Conservation (phyloP, 1,140 invertebrate genomes). For the Maconellicoccus hirsutus region DNA sequence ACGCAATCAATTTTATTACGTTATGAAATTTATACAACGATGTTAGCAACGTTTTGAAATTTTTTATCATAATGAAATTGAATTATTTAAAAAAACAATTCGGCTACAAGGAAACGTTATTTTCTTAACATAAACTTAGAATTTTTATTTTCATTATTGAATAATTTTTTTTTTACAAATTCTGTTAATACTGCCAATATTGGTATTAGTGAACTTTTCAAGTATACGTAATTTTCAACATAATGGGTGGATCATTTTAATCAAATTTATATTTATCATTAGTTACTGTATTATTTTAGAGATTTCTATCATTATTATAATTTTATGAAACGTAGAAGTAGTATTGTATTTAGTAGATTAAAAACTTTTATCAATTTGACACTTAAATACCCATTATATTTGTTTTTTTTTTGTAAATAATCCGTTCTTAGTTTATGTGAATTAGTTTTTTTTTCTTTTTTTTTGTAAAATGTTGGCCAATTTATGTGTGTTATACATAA, state of each 20-base stretch:
- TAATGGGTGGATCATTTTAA: constrained; percentile 2
- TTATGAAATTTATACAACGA: not conserved
- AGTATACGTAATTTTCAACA: constrained; percentile 9
- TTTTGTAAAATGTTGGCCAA: not conserved
- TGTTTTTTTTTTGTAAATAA: not conserved
- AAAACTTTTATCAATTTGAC: not conserved
- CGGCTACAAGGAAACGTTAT: not conserved
- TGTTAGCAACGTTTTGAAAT: not conserved
- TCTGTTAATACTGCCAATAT: constrained; percentile 4
- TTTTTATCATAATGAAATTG: not conserved
- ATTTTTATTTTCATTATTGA: not conserved
- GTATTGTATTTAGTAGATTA: not conserved
- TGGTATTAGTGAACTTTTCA: constrained; percentile 9
- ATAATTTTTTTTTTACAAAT: not conserved
- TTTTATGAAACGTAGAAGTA: not conserved
- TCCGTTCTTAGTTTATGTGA: not conserved
- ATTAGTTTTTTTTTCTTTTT: not conserved
- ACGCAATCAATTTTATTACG: constrained; percentile 11
- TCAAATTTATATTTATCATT: constrained; percentile 1
- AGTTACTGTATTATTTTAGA: not conserved
- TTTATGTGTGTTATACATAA: not conserved
- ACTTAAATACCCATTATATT: not conserved
- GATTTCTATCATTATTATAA: constrained; percentile 10
- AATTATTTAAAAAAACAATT: constrained; percentile 4
- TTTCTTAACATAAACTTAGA: not conserved